Evolutionary conservation across 1,140 invertebrate genomes (phyloP), one percentile per base, ranked within the genome.

Genomic region (Tenebrio molitor): DNA sequence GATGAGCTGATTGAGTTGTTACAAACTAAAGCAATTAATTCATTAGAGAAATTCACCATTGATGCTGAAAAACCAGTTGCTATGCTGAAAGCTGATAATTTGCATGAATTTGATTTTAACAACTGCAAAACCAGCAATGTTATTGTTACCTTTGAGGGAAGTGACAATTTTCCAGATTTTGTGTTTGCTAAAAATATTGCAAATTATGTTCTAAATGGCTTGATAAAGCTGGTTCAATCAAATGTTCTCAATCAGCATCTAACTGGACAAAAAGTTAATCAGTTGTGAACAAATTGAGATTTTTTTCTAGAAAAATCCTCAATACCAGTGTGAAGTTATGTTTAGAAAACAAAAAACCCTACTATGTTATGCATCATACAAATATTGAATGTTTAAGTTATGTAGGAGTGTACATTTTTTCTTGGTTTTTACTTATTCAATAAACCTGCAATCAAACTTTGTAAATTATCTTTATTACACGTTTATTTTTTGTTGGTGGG

Each of bases 101-200:
- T 29, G 3, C 6, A 58, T 7, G 25, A 25, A 10, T 58, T 58
- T 29, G 23, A 58, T 58, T 58, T 25, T 29, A 29, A 58, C n/a
- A 23, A 58, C 7, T 58, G 21, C 5, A 29, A 25, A 6, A 25
- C 23, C 21, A 33, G 50, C 19, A 58, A 58, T 33, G 23, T 58
- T 33, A 14, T 58, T 33, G n/a, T 58, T 33, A 58, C 23, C 6
- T 58, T 29, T 58, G 50, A 58, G 6, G 21, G 29, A 21, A 4
- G 12, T 5, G 50, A 34, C 1, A 14, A 12, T 29, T 14, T 58
- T 8, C 50, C 50, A 6, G 50, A 58, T n/a, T 58, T 58, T 58
- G n/a, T 58, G 7, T 58, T 58, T 6, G 14, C 14, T 58, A 58
- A 58, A 29, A 58, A 58, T 12, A 12, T 58, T 29, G 25, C 50